Evolutionary conservation across 2,888 invertebrate species (phyloP), one percentile per base, ranked within the genome.

Genomic region (Rotaria socialis): DNA sequence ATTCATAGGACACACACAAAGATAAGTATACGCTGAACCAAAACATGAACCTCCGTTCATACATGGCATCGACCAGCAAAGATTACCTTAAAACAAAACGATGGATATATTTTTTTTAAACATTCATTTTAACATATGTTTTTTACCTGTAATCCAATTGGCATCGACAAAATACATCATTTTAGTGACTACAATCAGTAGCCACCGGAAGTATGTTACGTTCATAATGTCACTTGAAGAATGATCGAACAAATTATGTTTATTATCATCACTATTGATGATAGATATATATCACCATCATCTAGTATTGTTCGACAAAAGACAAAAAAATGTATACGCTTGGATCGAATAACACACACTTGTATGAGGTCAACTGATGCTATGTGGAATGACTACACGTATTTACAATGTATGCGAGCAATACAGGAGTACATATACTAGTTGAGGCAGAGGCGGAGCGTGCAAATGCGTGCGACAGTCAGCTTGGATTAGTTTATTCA

Each of bases 41-140:
- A 85, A 85, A 56, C 86, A 86, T 35, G 80, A 74, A 74, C 86
- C 86, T 5, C 86, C 86, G 41, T 86, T 86, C n/a, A 74, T n/a
- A 60, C 86, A 86, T 19, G 80, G 86, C n/a, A 74, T 85, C 5
- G n/a, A 55, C n/a, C 80, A 80, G 14, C 80, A 80, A n/a, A 80
- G 47, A 47, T 80, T 80, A 47, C 80, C 80, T 80, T n/a, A 11
- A 10, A n/a, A 75, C 3, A 11, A 55, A 19, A 55, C 35, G 35
- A 35, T 35, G 35, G 2, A 35, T 35, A 55, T 55, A 55, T 55
- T 55, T 2, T 8, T 19, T 55, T 55, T 55, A 22, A 55, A 55
- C 5, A 22, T 6, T 55, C 10, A 22, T 35, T 27, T 27, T 16
- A 35, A 11, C 35, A 35, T 35, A 35, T 35, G 35, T 35, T 67